Evolutionary conservation across 2,113 vertebrate genomes (phyloP), one percentile per base, ranked within the genome.

Genomic region (Opisthocomus hoazin): DNA sequence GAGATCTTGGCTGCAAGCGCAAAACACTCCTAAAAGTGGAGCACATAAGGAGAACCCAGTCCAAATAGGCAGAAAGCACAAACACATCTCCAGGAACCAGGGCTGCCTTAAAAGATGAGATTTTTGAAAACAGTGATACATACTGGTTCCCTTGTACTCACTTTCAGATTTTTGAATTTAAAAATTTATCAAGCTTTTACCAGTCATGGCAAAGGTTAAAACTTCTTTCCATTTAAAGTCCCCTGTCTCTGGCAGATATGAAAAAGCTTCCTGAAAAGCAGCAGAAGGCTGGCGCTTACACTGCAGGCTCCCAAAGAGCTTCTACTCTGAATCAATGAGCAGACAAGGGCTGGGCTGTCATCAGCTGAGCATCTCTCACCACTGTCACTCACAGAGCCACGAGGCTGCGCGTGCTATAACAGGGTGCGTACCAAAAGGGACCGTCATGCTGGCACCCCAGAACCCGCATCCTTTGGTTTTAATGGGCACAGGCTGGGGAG

Each of bases 351-450:
- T 71, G 53, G 29, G n/a, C 26, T 71, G 26, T 68, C 57, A 79
- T 63, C 51, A 64, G 0, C 65, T 43, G 41, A 58, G 19, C 5
- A 2, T 58, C 79, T 58, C 43, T 9, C 60, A 50, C 34, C 1
- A 0, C 39, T 0, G 5, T 53, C 50, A 77, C 45, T 20, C 58
- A 48, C 30, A 51, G 12, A 82, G 27, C 60, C 50, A 63, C 0
- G 3, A 68, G 36, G 32, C 27, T 1, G 0, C 1, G 10, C 37
- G 17, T 78, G n/a, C 37, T 22, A 23, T 26, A 45, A 30, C 0
- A 2, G 32, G 20, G 23, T 64, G 12, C 3, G 10, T 15, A n/a
- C 1, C 8, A 68, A 63, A 75, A 73, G 32, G 14, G n/a, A 46
- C 12, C 6, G 9, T 50, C 0, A 0, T 18, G 30, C 11, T 37